Percentiles rank a stretch among this genome's conserved stretches.
phyloP scores from a whole-genome alignment of 2,797 vertebrate genomes.

The Crocidura indochinensis region DNA sequence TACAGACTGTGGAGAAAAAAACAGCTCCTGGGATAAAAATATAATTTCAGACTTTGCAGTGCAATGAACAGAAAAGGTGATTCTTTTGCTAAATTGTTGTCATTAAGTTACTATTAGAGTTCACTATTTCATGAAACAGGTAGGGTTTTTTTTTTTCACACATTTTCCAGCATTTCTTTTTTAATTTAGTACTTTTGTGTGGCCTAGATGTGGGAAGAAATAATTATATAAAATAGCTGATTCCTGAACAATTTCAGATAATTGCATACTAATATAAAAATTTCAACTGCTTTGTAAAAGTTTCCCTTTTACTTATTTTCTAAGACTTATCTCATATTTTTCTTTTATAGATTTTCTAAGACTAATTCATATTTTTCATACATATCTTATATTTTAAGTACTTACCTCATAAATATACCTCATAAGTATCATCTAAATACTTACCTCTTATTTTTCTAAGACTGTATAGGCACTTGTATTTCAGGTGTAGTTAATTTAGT shows the following conservation, averaged over 20 bases:
- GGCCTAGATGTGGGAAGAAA: constrained; percentile 63
- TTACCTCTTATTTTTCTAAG: constrained; percentile 12
- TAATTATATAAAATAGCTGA: constrained; percentile 71
- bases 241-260: constrained; percentile 67
- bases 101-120: constrained; percentile 60
- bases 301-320: constrained; percentile 22
- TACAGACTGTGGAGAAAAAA: background rate
- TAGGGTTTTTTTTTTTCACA: constrained; percentile 63
- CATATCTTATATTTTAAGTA: no score
- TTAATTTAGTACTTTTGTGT: constrained; percentile 72
- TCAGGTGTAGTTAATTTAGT: constrained; percentile 20
- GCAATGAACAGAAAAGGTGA: constrained; percentile 52
- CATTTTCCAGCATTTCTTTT: constrained; percentile 67
- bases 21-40: constrained; percentile 4
- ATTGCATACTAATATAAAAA: constrained; percentile 61
- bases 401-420: no score
- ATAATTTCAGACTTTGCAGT: constrained; percentile 42
- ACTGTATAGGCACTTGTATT: background rate
- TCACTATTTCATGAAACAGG: constrained; percentile 58
- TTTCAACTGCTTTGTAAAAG: constrained; percentile 13
- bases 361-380: no score
- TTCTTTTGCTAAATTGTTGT: constrained; percentile 60
- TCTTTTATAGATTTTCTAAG: constrained; percentile 31
- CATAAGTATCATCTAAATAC: no score
- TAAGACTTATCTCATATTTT: background rate